Conservation (phyloP, 2,888 invertebrate genomes). For the Apomyelois bistriatella region DNA sequence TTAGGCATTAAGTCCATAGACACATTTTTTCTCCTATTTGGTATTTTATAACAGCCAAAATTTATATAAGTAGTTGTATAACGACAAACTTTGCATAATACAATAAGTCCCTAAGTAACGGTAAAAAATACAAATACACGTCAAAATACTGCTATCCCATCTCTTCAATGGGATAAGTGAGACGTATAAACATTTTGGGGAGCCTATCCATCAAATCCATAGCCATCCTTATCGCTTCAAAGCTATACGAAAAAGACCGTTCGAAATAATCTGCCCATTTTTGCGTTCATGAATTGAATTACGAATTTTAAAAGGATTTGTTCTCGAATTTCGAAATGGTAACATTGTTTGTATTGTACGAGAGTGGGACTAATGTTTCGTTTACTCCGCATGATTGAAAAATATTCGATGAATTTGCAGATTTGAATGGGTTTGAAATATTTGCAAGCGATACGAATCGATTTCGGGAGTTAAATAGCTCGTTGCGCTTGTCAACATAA, state of each 20-base stretch:
- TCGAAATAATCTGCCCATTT: neutral
- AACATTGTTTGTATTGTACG: conserved; percentile 3
- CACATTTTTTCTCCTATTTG: too few species aligned
- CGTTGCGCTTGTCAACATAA: conserved; percentile 8
- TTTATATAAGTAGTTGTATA: too few species aligned
- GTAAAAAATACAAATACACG: conserved; percentile 11
- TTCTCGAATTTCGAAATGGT: conserved; percentile 1
- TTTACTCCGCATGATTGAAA: conserved; percentile 2
- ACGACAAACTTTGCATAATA: neutral
- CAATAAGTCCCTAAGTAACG: neutral
- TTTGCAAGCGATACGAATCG: conserved; percentile 11
- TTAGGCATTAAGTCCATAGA: too few species aligned
- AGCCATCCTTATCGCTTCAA: conserved; percentile 8
- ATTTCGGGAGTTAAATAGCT: conserved; percentile 7
- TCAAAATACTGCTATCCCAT: conserved; percentile 9
- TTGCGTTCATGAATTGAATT: neutral
- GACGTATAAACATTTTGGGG: conserved; percentile 16
- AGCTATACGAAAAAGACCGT: neutral
- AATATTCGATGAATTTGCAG: neutral
- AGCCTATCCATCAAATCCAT: conserved; percentile 16
- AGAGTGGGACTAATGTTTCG: conserved; percentile 5
- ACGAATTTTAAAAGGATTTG: neutral
- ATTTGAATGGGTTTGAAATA: conserved; percentile 4
- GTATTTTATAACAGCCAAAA: too few species aligned
- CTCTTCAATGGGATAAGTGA: conserved; percentile 15